Conservation (phyloP, 2,888 invertebrate species). For the Desoria tigrina region DNA sequence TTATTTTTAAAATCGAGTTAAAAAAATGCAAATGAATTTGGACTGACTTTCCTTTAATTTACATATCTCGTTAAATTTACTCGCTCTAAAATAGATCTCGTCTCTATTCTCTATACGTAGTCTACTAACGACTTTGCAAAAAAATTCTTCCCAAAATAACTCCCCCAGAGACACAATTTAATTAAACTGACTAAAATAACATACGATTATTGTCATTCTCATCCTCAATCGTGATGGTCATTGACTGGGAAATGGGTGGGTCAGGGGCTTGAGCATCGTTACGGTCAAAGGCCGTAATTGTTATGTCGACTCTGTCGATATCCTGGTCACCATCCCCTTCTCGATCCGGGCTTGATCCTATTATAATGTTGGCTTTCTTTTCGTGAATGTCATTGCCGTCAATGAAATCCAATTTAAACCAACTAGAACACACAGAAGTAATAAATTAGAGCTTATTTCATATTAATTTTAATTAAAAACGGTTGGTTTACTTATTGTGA, state of each 20-base stretch:
- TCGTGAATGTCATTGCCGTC: background rate
- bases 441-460: conserved; percentile 4
- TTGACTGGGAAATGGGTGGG: background rate
- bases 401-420: conserved; percentile 16
- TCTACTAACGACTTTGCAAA: no score
- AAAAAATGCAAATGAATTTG: no score
- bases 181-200: conserved; percentile 30
- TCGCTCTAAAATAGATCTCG: no score
- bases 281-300: conserved; percentile 45
- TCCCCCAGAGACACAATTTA: no score
- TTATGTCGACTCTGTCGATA: conserved; percentile 52
- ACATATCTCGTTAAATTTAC: no score
- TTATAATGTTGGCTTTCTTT: background rate
- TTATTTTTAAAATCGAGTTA: no score
- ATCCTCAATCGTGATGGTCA: conserved; percentile 51
- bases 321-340: conserved; percentile 22
- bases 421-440: conserved; percentile 5
- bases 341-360: conserved; percentile 26
- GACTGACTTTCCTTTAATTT: no score
- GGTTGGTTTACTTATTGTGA: no score
- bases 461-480: no score
- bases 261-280: background rate
- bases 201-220: conserved; percentile 55
- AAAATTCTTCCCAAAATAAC: no score
- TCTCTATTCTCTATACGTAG: no score